Base-by-base conservation (phyloP, 1,140 invertebrate genomes). In the Apis laboriosa region DNA sequence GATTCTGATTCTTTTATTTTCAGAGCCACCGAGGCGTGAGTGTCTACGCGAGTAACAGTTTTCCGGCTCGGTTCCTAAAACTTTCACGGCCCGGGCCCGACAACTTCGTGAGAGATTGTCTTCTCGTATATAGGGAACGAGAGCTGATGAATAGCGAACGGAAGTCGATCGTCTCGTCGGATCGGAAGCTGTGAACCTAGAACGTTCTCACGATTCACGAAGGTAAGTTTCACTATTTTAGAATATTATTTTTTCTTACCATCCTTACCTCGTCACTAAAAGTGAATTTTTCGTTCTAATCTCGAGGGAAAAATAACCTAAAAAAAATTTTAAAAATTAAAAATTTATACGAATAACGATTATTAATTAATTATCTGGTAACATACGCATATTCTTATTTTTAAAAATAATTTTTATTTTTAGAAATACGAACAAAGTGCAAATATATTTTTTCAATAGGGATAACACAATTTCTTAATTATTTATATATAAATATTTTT, bases 151-250 rank as follows among this genome's bases (percentile, higher is more conserved):
- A 80, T 84, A 55, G 71, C 63, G 58, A 75, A 63, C 80, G 85
- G 86, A 87, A 87, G 86, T 83, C 75, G 84, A 87, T 86, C 80
- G 55, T 86, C 86, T 66, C 72, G 51, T 60, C 70, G 81, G 80
- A 87, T 84, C 86, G 86, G 82, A 87, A 87, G 84, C 85, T 84
- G 68, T 79, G 73, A 84, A 87, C 83, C 82, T 82, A 80, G 85
- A 61, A 72, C 72, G 86, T 80, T 87, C 81, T 60, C 85, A 87
- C 86, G 77, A 43, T 43, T 43, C 34, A 28, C 58, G 34, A 77
- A 79, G 58, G 85, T 78, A 53, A 83, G 58, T 78, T 78, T 83
- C 80, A 60, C 73, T 68, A 55, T 49, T 70, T 28, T 19, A 12
- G 21, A 28, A 56, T 49, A 7, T 60, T 43, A 67, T n/a, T 64